Conservation (phyloP, 2,113 vertebrate species). For the Haemorhous mexicanus region DNA sequence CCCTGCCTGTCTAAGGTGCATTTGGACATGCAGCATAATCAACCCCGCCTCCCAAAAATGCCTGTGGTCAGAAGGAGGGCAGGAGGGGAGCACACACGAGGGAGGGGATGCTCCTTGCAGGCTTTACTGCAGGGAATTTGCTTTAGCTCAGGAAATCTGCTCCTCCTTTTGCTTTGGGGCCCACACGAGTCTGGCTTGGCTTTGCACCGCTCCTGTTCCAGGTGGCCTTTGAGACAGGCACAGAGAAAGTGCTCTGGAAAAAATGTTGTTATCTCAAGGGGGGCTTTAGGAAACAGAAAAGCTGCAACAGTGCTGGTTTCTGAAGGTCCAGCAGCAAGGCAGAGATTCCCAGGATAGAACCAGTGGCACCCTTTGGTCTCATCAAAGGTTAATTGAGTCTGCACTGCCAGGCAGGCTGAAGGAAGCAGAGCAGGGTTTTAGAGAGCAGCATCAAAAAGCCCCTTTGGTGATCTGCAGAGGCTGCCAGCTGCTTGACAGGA, state of each 20-base stretch:
- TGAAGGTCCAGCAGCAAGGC: background rate
- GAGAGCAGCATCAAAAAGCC: background rate
- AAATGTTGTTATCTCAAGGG: background rate
- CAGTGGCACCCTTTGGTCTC: background rate
- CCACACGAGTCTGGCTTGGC: background rate
- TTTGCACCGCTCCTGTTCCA: background rate
- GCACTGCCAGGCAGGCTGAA: background rate
- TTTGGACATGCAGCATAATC: background rate
- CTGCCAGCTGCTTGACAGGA: conserved; percentile 26
- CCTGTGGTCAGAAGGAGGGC: background rate
- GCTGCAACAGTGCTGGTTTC: accelerated
- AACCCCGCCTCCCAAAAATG: background rate
- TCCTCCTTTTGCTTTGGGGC: background rate
- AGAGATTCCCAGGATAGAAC: background rate
- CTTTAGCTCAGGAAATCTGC: background rate
- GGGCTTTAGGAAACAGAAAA: background rate
- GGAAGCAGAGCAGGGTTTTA: background rate
- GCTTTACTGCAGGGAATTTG: background rate
- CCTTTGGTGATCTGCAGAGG: conserved; percentile 15
- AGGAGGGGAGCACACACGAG: background rate
- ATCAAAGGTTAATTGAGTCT: conserved; percentile 35
- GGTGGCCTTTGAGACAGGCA: background rate
- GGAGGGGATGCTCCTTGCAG: background rate
- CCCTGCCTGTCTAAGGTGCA: background rate
- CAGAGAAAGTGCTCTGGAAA: background rate